A percentile compares a stretch with the other conserved stretches of the same genome.
These are phyloP conservation scores for Petromus typicus DNA, from an alignment of 2,113 vertebrate species.

Conservation along the genomic window DNA sequence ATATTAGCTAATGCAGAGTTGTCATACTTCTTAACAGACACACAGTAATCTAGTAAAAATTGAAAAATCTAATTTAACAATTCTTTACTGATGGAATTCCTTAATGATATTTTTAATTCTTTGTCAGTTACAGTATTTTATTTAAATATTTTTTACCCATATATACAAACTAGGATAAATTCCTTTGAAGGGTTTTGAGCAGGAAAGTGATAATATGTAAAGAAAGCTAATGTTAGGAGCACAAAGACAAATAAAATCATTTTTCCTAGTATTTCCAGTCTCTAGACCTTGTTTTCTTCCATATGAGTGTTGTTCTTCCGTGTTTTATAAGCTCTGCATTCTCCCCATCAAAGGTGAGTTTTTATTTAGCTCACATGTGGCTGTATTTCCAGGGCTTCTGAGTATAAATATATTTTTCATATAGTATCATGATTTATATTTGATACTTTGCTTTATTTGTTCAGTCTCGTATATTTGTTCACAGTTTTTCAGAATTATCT, in stretches of 20 bases:
- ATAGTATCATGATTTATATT: background rate
- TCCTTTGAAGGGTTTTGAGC: slow-evolving; percentile 35
- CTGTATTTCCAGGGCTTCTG: background rate
- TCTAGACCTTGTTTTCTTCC: slow-evolving; percentile 18
- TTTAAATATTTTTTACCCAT: background rate
- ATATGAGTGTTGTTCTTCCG: background rate
- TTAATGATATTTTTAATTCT: background rate
- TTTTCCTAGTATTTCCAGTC: background rate
- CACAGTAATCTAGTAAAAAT: background rate
- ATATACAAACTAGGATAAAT: slow-evolving; percentile 30
- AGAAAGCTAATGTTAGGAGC: background rate
- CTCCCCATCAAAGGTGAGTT: background rate
- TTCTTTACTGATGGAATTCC: background rate
- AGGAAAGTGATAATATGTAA: background rate
- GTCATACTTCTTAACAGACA: slow-evolving; percentile 36
- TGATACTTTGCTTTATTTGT: background rate
- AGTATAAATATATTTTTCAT: background rate
- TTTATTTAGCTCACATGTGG: background rate
- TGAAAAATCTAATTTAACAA: background rate
- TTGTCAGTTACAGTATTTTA: background rate
- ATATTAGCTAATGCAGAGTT: background rate
- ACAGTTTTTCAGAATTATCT: background rate
- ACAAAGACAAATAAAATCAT: background rate
- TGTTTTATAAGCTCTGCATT: background rate
- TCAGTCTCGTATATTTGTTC: background rate